Evolutionary conservation across 2,113 vertebrate genomes (phyloP), one percentile per base, ranked within the genome.

Genomic region (Grammomys dolichurus): DNA sequence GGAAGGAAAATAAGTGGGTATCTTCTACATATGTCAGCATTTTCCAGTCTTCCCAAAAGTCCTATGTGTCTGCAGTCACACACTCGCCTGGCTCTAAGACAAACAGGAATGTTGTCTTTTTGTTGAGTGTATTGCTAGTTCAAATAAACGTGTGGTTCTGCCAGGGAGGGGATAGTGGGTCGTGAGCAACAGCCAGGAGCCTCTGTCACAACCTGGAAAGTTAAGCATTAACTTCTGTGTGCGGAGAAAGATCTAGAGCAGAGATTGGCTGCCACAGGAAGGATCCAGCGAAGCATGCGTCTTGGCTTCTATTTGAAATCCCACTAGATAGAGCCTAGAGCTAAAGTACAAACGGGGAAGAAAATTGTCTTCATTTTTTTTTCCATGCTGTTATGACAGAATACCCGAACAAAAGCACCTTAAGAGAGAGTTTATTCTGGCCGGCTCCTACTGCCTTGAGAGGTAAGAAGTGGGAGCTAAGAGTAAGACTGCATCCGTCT

Each of bases 231-330:
- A 36, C 33, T 14, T 54, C 58, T 31, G 7, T 3, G 4, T 77
- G 14, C 72, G 1, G 1, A n/a, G 43, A 51, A 72, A 86, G 69
- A 48, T 89, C 84, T 69, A 60, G 36, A 60, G 63, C 24, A 67
- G 77, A 86, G 19, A 48, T 22, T 1, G 43, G 26, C 63, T 33
- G 33, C 67, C 28, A 19, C 56, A 31, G 26, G 31, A 48, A 76
- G 56, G 36, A 56, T 40, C 78, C 82, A 40, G 48, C 17, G 6
- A 88, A 80, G 70, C 40, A 0, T 28, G 58, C 70, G 36, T 89
- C 54, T 94, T 56, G 93, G 43, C 58, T 95, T 77, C 73, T 78
- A 12, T 48, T 58, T 95, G 67, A 58, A 91, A 72, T 36, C 40
- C 31, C 31, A 69, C 72, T 54, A 48, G 33, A 75, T 7, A n/a